These are phyloP conservation scores for Lepus europaeus DNA, from an alignment of 2,113 vertebrate genomes.

Conservation along the genomic window DNA sequence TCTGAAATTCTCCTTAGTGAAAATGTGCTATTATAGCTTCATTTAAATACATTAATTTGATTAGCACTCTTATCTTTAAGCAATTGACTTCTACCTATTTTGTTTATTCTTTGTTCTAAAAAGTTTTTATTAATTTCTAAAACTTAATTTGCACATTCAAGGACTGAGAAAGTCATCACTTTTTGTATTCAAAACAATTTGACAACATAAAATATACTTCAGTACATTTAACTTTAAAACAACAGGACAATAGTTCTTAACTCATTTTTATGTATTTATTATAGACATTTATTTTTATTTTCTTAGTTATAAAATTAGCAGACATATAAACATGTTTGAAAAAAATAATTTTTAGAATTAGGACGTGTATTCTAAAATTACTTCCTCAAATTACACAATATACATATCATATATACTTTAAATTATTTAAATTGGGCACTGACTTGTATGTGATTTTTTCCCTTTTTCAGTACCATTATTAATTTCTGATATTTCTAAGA, in stretches of 20 bases:
- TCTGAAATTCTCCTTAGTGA: background rate
- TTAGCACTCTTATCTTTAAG: background rate
- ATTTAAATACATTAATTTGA: background rate
- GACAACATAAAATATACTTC: background rate
- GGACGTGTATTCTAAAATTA: background rate
- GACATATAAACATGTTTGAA: background rate
- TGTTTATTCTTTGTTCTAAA: background rate
- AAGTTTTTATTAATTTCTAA: background rate
- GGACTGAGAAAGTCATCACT: background rate
- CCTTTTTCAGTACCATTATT: background rate
- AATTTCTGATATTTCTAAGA: background rate
- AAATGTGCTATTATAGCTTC: background rate
- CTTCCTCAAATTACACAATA: background rate
- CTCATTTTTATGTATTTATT: background rate
- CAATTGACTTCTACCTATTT: background rate
- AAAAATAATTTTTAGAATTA: background rate
- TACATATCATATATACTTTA: background rate
- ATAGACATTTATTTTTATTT: background rate
- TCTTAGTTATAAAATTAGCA: no score
- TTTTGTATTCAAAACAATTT: slow-evolving; percentile 12
- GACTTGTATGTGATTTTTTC: background rate
- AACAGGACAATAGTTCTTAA: background rate
- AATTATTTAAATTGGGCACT: background rate
- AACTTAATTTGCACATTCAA: background rate
- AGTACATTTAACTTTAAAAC: slow-evolving; percentile 7